Base-by-base conservation (phyloP, 2,797 vertebrate genomes). In the Trematomus bernacchii region DNA sequence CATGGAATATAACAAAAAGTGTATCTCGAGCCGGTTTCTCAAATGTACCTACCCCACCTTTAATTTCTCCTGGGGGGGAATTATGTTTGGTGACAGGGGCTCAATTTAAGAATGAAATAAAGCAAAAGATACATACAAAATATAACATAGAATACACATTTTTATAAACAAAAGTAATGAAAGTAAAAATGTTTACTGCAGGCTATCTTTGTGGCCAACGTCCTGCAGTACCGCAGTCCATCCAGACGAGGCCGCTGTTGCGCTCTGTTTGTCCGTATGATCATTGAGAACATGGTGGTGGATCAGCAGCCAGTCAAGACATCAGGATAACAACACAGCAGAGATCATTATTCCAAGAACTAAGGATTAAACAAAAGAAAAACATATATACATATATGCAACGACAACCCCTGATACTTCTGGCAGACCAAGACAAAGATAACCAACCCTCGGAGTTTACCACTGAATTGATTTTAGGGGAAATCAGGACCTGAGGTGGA, bases 271-370 rank as follows among this genome's bases (percentile, higher is more conserved):
- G 54, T 9, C 43, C 69, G 33, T 51, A 3, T 76, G 83, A 73
- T 84, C 62, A 43, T 40, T 62, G 78, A 57, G 71, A 72, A 82
- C 72, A 80, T 85, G 89, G 74, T 80, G 81, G 62, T 75, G 71
- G 81, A 80, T 73, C 83, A 80, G 76, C 76, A 82, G 74, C 59
- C 81, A 81, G 83, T 48, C 59, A 66, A 58, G 85, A 75, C 83
- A 85, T 54, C 71, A 77, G 80, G 79, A 90, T 69, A 89, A 85
- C 84, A 89, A 83, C 77, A 85, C 73, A 71, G 47, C 70, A 57
- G 19, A 58, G 50, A 79, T 50, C 27, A 73, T 23, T 30, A 73
- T 60, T 55, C 37, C 3, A 30, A 47, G 2, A 67, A 48, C 46
- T 15, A 51, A 9, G 23, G 30, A 37, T 40, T 70, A 10, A 12